Conservation (phyloP, 2,113 vertebrate genomes). For the Sigmodon hispidus region DNA sequence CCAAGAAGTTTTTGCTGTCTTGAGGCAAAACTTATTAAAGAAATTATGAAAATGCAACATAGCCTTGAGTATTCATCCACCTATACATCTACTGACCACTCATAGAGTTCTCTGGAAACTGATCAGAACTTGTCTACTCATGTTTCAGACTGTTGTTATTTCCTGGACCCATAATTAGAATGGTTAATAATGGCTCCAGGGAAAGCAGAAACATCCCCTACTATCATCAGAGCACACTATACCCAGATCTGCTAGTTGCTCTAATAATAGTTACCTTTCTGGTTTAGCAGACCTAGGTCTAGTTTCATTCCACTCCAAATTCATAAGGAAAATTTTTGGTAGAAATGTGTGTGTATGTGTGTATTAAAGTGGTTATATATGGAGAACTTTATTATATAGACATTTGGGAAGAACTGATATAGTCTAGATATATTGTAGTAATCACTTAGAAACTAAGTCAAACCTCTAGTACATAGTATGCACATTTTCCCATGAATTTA, state of each 20-base stretch:
- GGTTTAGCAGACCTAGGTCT: background rate
- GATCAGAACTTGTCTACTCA: background rate
- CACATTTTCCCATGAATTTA: background rate
- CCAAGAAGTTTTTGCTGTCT: conserved; percentile 3
- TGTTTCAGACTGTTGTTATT: conserved; percentile 21
- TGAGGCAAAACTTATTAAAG: conserved; percentile 17
- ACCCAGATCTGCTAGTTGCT: background rate
- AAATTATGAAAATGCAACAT: conserved; percentile 30
- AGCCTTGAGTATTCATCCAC: background rate
- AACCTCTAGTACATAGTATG: background rate
- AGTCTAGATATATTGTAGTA: background rate
- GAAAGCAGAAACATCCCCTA: background rate
- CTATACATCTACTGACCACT: background rate
- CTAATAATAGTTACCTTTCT: conserved; percentile 21
- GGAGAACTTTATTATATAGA: conserved; percentile 28
- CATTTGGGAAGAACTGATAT: background rate
- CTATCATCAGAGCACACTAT: conserved; percentile 34
- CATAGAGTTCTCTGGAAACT: background rate
- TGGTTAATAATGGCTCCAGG: background rate
- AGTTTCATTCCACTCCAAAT: conserved; percentile 24
- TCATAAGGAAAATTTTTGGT: background rate
- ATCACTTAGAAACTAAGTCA: conserved; percentile 32
- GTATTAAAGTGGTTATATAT: conserved; percentile 52
- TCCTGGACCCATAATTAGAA: background rate
- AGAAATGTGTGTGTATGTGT: background rate